Conservation (phyloP, 1,140 invertebrate genomes). For the Callitettix versicolor region DNA sequence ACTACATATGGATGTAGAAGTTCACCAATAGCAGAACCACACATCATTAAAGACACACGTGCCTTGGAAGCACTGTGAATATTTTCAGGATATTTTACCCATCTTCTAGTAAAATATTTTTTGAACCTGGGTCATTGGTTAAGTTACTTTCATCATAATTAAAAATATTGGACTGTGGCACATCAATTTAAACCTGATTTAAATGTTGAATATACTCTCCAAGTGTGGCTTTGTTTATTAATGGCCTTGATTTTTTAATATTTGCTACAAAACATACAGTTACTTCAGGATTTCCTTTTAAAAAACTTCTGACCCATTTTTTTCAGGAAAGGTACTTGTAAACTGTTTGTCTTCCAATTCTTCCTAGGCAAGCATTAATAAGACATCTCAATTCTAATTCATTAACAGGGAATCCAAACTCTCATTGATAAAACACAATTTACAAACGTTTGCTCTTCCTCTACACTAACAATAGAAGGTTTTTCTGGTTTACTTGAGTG, state of each 20-base stretch:
- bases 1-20: constrained; percentile 31
- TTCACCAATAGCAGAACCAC: constrained; percentile 20
- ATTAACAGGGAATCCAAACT: constrained; percentile 12
- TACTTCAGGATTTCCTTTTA: constrained; percentile 24
- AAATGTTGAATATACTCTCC: constrained; percentile 30
- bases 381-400: constrained; percentile 11
- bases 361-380: constrained; percentile 11
- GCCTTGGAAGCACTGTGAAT: constrained; percentile 21
- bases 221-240: constrained; percentile 10
- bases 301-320: constrained; percentile 27
- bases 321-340: constrained; percentile 28
- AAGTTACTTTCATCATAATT: constrained; percentile 38
- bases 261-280: constrained; percentile 24
- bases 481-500: constrained; percentile 6
- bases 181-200: constrained; percentile 22
- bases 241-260: constrained; percentile 28
- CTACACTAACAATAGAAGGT: constrained; percentile 5
- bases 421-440: constrained; percentile 3
- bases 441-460: constrained; percentile 13
- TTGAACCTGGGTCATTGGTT: constrained; percentile 30
- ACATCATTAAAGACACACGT: constrained; percentile 20
- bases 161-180: constrained; percentile 30
- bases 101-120: constrained; percentile 19
- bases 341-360: constrained; percentile 17
- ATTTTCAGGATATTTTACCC: constrained; percentile 18